Evolutionary conservation across 1,140 invertebrate genomes (phyloP).

Genomic region (Lepidotrigona ventralis): DNA sequence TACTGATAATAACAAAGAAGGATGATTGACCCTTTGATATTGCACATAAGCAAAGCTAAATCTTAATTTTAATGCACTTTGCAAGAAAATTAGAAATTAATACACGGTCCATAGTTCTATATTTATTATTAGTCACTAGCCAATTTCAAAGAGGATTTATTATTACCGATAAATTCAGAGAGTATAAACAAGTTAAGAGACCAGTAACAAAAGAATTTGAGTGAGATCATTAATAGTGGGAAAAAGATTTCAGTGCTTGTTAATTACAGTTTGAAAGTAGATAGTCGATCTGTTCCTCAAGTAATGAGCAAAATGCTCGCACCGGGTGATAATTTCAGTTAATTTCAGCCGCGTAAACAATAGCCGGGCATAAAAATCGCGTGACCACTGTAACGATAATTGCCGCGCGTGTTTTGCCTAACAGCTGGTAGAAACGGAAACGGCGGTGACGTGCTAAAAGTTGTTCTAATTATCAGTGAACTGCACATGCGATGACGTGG

Average conservation of each 20-base stretch:
- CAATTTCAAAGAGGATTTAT: background rate
- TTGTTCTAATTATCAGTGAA: slow-evolving; percentile 15
- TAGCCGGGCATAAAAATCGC: slow-evolving; percentile 5
- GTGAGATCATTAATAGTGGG: no score
- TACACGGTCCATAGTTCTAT: no score
- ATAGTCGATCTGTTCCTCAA: background rate
- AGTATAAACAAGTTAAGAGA: background rate
- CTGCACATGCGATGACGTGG: slow-evolving; percentile 12
- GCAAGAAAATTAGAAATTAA: no score
- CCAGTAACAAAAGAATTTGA: background rate
- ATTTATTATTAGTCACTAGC: no score
- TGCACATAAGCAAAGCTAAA: background rate
- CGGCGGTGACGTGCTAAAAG: slow-evolving; percentile 1
- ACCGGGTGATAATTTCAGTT: background rate
- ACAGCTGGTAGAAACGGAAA: slow-evolving; percentile 3
- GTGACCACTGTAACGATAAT: slow-evolving; percentile 23
- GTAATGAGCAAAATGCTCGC: background rate
- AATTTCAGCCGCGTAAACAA: background rate
- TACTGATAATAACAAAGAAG: background rate
- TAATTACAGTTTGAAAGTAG: background rate
- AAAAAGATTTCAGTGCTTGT: background rate
- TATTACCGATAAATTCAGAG: background rate
- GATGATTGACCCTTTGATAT: background rate
- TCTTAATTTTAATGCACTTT: no score
- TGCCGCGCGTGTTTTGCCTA: background rate